A percentile compares a stretch with the other conserved stretches of the same genome.
phyloP scores from a whole-genome alignment of 2,113 vertebrate genomes.

The Lophius piscatorius region DNA sequence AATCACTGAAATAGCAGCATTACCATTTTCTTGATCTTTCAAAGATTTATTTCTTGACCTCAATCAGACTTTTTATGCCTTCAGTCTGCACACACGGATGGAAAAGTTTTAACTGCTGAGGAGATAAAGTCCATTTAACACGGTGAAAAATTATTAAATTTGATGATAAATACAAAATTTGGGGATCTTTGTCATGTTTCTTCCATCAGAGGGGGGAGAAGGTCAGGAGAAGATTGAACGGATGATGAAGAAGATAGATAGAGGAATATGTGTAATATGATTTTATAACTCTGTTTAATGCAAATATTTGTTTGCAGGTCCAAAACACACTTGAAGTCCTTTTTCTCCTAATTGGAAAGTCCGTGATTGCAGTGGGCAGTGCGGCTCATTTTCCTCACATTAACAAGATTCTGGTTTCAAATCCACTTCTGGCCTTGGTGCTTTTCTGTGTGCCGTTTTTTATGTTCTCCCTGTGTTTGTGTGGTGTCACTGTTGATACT shows the following conservation, averaged over 20 bases:
- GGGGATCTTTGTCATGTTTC: conserved; percentile 43
- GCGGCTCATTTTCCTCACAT: too few species aligned
- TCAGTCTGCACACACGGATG: background rate
- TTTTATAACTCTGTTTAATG: conserved; percentile 11
- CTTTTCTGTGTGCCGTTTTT: too few species aligned
- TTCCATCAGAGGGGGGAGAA: conserved; percentile 5
- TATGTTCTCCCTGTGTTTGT: too few species aligned
- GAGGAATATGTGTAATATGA: background rate
- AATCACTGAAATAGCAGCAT: conserved; percentile 37
- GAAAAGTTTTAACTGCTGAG: conserved; percentile 8
- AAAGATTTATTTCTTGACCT: conserved; percentile 31
- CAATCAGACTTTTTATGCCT: conserved; percentile 40
- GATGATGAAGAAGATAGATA: conserved; percentile 19
- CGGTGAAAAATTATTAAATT: conserved; percentile 36
- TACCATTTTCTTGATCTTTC: conserved; percentile 26
- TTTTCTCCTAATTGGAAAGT: too few species aligned
- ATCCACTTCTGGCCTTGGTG: too few species aligned
- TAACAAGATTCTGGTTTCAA: too few species aligned
- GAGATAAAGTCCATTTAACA: conserved; percentile 30
- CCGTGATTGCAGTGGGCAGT: too few species aligned
- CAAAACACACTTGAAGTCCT: too few species aligned
- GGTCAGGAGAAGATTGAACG: conserved; percentile 2
- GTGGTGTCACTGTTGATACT: too few species aligned
- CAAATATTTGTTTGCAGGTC: too few species aligned
- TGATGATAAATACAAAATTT: conserved; percentile 38